These are phyloP conservation scores for Solea solea DNA, from an alignment of 2,113 vertebrate genomes.

Conservation along the genomic window DNA sequence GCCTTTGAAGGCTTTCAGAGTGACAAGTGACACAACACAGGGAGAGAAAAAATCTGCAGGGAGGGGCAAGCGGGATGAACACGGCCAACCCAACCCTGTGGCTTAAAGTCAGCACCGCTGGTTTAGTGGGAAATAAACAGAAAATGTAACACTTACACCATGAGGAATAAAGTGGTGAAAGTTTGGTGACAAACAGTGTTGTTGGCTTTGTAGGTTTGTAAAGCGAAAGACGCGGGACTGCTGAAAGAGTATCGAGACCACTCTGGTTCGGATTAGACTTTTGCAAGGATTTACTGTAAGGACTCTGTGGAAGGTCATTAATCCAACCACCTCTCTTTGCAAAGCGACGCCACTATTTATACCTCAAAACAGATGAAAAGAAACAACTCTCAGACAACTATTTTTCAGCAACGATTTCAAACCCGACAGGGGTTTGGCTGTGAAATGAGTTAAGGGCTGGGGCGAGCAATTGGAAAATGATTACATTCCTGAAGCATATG, in stretches of 20 bases:
- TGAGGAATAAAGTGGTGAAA: constrained; percentile 24
- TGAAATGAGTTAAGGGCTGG: constrained; percentile 49
- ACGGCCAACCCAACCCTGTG: not conserved
- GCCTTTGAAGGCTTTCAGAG: constrained; percentile 57
- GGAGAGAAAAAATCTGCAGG: constrained; percentile 21
- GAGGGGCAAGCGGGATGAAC: constrained; percentile 14
- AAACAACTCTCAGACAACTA: constrained; percentile 39
- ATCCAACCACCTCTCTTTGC: constrained; percentile 15
- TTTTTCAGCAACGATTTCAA: constrained; percentile 44
- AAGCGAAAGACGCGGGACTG: constrained; percentile 10
- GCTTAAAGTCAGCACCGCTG: constrained; percentile 12
- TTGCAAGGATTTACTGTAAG: constrained; percentile 11
- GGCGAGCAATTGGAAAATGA: constrained; percentile 54
- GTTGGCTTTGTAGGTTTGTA: constrained; percentile 17
- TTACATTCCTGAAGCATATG: constrained; percentile 74
- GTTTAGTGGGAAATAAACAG: constrained; percentile 32
- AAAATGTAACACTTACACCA: constrained; percentile 7
- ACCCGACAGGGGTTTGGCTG: constrained; percentile 52
- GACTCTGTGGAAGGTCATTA: constrained; percentile 6
- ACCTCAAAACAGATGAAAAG: constrained; percentile 49
- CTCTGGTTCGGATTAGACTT: constrained; percentile 30
- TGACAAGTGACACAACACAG: constrained; percentile 70
- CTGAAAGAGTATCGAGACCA: constrained; percentile 28
- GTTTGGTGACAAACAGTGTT: constrained; percentile 25
- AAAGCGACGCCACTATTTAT: constrained; percentile 22